Percentiles rank a stretch among this genome's conserved stretches.
Conservation (phyloP, 2,888 invertebrate genomes). For the Eilema sororculum region DNA sequence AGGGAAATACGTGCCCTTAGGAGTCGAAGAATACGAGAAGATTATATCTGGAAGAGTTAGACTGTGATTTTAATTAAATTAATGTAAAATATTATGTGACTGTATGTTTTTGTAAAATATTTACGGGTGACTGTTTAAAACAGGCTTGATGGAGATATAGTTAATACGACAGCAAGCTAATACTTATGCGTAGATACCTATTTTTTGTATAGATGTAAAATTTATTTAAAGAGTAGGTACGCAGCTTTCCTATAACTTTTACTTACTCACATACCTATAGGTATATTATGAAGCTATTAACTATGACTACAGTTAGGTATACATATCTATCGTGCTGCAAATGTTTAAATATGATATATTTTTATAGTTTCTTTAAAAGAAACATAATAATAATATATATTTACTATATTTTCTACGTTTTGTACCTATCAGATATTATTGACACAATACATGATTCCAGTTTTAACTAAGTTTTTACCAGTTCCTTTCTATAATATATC, state of each 20-base stretch:
- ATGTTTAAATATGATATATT: not conserved
- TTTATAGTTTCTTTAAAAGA: not conserved
- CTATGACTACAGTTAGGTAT: not conserved
- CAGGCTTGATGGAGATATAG: no score
- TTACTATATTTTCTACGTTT: not conserved
- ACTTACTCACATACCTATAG: not conserved
- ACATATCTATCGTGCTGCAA: not conserved
- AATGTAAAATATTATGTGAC: not conserved
- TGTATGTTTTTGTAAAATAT: not conserved
- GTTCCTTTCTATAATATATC: not conserved
- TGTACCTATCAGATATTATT: not conserved
- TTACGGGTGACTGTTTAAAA: not conserved
- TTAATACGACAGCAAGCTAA: no score
- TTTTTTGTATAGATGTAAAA: not conserved
- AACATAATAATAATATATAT: not conserved
- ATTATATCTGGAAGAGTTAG: conserved; percentile 92
- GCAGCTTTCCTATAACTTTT: no score
- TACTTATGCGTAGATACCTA: no score
- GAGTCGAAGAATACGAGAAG: conserved; percentile 90
- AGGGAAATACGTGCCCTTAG: conserved; percentile 91
- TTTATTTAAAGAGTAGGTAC: not conserved
- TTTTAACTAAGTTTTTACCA: not conserved
- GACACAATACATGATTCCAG: not conserved
- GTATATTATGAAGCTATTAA: not conserved
- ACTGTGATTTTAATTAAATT: conserved; percentile 84